Conservation (phyloP, 1,140 invertebrate species). For the Mizuhopecten yessoensis region DNA sequence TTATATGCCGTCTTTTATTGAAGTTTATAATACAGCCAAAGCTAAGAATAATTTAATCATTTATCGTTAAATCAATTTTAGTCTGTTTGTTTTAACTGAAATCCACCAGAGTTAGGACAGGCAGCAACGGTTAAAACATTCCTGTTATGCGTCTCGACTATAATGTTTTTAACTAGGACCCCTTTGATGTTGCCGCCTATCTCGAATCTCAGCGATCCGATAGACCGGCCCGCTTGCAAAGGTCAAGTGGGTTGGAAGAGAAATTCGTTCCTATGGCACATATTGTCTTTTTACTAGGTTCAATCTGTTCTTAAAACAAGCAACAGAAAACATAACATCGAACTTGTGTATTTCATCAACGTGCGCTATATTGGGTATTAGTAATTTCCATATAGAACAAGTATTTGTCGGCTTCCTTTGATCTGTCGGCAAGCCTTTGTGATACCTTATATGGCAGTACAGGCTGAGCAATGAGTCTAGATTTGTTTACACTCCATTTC, state of each 20-base stretch:
- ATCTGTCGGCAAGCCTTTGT: conserved; percentile 76
- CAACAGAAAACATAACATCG: conserved; percentile 10
- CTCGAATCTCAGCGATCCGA: conserved; percentile 73
- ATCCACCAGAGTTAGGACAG: conserved; percentile 21
- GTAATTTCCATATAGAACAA: conserved; percentile 52
- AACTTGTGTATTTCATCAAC: conserved; percentile 35
- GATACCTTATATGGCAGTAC: conserved; percentile 77
- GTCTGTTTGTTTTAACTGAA: conserved; percentile 28
- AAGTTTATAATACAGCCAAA: not conserved
- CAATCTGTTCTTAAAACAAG: conserved; percentile 29
- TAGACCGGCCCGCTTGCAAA: conserved; percentile 67
- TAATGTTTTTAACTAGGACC: conserved; percentile 72
- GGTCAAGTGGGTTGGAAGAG: conserved; percentile 71
- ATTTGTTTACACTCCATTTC: conserved; percentile 77
- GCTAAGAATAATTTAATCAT: conserved; percentile 40
- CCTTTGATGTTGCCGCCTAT: conserved; percentile 76
- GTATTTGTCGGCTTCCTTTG: conserved; percentile 69
- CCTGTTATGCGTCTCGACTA: conserved; percentile 75
- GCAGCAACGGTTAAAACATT: conserved; percentile 64
- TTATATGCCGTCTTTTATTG: conserved; percentile 5
- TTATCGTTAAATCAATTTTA: conserved; percentile 40
- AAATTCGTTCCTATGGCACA: conserved; percentile 33
- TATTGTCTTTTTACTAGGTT: not conserved
- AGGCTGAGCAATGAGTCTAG: conserved; percentile 68
- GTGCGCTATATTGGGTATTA: conserved; percentile 47